Conservation (phyloP, 2,888 invertebrate genomes). For the Peribatodes rhomboidaria region DNA sequence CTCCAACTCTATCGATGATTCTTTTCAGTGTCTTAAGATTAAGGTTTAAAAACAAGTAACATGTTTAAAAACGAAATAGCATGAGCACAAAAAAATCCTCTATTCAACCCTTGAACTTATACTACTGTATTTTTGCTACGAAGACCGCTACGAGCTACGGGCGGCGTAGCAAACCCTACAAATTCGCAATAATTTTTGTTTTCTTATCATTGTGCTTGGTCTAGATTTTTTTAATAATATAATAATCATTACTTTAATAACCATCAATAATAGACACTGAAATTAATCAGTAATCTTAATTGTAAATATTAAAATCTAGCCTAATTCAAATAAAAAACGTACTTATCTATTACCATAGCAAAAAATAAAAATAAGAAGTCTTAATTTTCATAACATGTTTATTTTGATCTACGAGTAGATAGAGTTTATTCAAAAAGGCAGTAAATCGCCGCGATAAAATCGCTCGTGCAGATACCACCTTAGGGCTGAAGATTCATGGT, state of each 20-base stretch:
- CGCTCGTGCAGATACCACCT: conserved; percentile 9
- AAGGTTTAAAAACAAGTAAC: no score
- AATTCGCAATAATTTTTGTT: conserved; percentile 4
- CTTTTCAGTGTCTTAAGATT: no score
- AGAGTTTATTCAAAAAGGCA: background rate
- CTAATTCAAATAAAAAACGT: no score
- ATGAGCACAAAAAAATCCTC: background rate
- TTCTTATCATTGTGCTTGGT: background rate
- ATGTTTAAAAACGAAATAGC: no score
- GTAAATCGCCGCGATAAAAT: conserved; percentile 4
- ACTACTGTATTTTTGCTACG: conserved; percentile 14
- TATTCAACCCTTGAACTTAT: background rate
- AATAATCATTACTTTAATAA: background rate
- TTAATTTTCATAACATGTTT: no score
- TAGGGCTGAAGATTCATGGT: conserved; percentile 21
- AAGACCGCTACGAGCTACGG: conserved; percentile 27
- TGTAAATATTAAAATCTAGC: no score
- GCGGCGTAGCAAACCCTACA: conserved; percentile 22
- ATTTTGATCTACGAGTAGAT: no score
- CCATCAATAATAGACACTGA: no score
- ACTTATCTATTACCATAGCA: no score
- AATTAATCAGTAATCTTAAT: no score
- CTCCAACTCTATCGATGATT: no score
- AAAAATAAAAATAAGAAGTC: no score
- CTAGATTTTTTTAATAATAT: background rate